Evolutionary conservation across 2,888 invertebrate species (phyloP).

Genomic region (Metopia argyrocephala): DNA sequence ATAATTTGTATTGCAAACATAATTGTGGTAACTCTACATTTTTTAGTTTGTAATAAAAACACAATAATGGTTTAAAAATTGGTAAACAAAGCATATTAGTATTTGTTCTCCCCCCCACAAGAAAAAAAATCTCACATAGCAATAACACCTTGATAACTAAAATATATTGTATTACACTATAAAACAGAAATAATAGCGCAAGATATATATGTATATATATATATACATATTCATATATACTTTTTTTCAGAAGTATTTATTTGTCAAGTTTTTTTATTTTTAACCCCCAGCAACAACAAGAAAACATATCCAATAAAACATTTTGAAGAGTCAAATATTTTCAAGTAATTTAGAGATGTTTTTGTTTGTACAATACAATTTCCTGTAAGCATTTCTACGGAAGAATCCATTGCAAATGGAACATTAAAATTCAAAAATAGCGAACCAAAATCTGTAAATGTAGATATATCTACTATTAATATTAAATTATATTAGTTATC

Average conservation of each 20-base stretch:
- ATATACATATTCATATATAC: too few species aligned
- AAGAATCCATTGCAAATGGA: too few species aligned
- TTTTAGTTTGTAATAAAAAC: slow-evolving; percentile 21
- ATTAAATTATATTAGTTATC: not conserved
- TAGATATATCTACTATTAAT: not conserved
- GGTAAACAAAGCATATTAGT: not conserved
- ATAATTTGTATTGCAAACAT: not conserved
- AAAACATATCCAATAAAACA: slow-evolving; percentile 46
- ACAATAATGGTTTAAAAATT: slow-evolving; percentile 29
- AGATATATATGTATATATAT: not conserved
- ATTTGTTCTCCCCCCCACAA: not conserved
- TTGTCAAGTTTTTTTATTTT: too few species aligned
- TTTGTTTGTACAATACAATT: slow-evolving; percentile 64
- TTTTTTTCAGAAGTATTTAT: too few species aligned
- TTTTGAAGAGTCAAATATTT: slow-evolving; percentile 64
- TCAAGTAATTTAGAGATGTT: slow-evolving; percentile 44
- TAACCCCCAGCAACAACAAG: slow-evolving; percentile 3
- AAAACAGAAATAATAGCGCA: not conserved
- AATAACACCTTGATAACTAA: not conserved
- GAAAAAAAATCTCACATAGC: not conserved
- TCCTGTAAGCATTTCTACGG: too few species aligned
- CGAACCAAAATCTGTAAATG: too few species aligned
- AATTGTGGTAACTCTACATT: not conserved
- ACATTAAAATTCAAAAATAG: too few species aligned
- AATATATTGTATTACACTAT: not conserved